Conservation (phyloP, 2,888 invertebrate species). For the Itoplectis maculator region DNA sequence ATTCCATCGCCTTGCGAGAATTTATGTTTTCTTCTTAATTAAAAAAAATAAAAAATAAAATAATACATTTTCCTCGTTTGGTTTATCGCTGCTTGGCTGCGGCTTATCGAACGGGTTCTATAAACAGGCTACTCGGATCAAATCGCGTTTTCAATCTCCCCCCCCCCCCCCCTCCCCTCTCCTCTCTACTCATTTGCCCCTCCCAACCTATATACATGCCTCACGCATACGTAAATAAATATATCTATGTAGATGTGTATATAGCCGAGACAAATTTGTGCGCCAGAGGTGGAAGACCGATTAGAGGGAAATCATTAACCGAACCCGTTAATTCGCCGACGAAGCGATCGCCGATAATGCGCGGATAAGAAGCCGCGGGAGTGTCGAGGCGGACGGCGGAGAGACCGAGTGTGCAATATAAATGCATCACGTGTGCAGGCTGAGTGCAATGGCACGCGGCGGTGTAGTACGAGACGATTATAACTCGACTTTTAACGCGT, state of each 20-base stretch:
- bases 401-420: not conserved
- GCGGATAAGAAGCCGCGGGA: not conserved
- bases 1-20: not conserved
- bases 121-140: constrained; percentile 23
- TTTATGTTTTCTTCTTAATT: not conserved
- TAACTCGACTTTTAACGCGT: constrained; percentile 9
- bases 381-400: not conserved
- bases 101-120: constrained; percentile 31
- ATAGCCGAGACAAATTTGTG: too few species aligned
- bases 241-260: too few species aligned
- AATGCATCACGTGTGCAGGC: constrained; percentile 5
- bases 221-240: too few species aligned
- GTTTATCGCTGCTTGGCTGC: not conserved
- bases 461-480: not conserved
- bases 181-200: too few species aligned
- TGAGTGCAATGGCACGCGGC: not conserved
- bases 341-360: constrained; percentile 41
- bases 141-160: constrained; percentile 5
- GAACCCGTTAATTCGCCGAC: constrained; percentile 41
- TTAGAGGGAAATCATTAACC: constrained; percentile 45
- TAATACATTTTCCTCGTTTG: not conserved
- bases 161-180: too few species aligned
- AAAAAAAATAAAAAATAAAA: too few species aligned
- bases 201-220: too few species aligned
- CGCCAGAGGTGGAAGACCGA: constrained; percentile 20